Evolutionary conservation across 2,888 invertebrate genomes (phyloP), one percentile per base, ranked within the genome.

Genomic region (Ditylenchus weischeri): DNA sequence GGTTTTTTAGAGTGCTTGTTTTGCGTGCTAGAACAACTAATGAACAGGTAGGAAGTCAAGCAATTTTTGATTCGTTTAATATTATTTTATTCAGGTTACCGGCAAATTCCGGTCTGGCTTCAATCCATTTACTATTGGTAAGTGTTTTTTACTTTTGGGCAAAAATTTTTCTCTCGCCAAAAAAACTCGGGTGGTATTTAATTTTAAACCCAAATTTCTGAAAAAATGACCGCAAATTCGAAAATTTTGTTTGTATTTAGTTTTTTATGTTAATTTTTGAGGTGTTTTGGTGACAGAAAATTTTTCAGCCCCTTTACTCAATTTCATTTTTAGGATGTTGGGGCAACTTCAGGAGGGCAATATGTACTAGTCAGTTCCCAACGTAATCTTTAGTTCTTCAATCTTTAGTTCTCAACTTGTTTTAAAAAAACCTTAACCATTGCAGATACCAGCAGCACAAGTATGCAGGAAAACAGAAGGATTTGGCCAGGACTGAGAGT

Each of bases 21-120:
- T 90, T 93, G 38, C 87, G 95, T 72, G 98, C 96, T 50, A 88
- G 96, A 75, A 98, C 98, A 67, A 98, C 98, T 75, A 99, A 98
- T 86, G 98, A 99, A 86, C 98, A 99, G 88, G 87, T 87, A 35
- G 1, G 57, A 21, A 21, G n/a, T 54, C 54, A 18, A 23, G 2
- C 5, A 54, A 18, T 13, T 10, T 43, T 36, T 43, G 18, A 6
- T 43, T 5, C 11, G 15, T 19, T 59, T 59, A 19, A 59, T 29
- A 10, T 38, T 35, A 6, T 15, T 51, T 18, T 50, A 72, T 78
- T 23, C 76, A 87, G 86, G 96, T 98, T 72, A 98, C 98, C 19
- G 95, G 95, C 68, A 96, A 96, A 87, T 98, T 96, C 87, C 92
- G 93, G 83, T 93, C 93, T 65, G 96, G 94, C 50, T 93, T 92